A percentile compares a stretch with the other conserved stretches of the same genome.
Conservation (phyloP, 92 coral and sea anemone species). For the Paramuricea clavata region DNA sequence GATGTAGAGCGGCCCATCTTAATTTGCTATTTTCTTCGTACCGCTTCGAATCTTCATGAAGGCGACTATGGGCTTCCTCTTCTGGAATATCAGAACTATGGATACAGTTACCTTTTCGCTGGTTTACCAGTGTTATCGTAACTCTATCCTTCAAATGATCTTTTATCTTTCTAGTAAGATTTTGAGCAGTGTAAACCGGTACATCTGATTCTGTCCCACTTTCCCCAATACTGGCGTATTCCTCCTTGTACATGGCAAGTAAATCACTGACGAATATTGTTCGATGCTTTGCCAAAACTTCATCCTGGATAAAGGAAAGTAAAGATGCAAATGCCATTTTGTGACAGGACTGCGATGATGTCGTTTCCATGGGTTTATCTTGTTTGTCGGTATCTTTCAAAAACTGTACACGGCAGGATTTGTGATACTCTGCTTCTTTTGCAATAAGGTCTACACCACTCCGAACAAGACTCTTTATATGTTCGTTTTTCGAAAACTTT, state of each 20-base stretch:
- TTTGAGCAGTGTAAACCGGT: slow-evolving; percentile 37
- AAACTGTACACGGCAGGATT: slow-evolving; percentile 24
- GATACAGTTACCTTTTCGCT: slow-evolving; percentile 37
- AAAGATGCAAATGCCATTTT: slow-evolving; percentile 31
- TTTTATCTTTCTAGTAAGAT: slow-evolving; percentile 12
- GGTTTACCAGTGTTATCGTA: slow-evolving; percentile 12
- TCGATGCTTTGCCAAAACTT: slow-evolving; percentile 34
- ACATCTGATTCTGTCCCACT: not conserved
- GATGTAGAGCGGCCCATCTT: slow-evolving; percentile 35
- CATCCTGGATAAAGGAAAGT: slow-evolving; percentile 28
- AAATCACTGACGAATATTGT: slow-evolving; percentile 1
- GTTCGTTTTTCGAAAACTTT: slow-evolving; percentile 29
- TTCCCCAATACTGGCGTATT: not conserved
- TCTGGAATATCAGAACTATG: slow-evolving; percentile 37
- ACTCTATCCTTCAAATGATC: slow-evolving; percentile 36
- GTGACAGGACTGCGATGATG: slow-evolving; percentile 27
- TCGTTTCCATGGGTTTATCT: slow-evolving; percentile 7
- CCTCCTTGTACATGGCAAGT: slow-evolving; percentile 37
- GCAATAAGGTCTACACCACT: slow-evolving; percentile 47
- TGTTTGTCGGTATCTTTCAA: slow-evolving; percentile 33
- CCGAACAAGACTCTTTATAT: slow-evolving; percentile 27
- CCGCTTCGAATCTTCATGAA: slow-evolving; percentile 22
- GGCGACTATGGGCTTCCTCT: slow-evolving; percentile 44
- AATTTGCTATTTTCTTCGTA: slow-evolving; percentile 40
- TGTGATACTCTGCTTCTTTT: slow-evolving; percentile 45